Percentiles rank a stretch among this genome's conserved stretches.
Conservation (phyloP, 2,113 vertebrate species). For the Ctenodactylus gundi region DNA sequence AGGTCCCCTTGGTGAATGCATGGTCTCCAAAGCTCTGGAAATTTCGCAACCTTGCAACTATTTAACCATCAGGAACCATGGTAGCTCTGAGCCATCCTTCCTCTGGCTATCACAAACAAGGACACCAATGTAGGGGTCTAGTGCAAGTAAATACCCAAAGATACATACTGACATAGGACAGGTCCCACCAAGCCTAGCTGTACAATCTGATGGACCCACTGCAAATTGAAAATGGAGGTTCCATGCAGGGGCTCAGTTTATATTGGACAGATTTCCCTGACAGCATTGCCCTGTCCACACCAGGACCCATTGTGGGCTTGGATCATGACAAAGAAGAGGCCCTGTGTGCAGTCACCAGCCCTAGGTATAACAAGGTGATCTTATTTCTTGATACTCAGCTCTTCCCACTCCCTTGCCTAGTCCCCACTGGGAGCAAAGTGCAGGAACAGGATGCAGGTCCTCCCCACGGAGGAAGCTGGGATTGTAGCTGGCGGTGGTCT, state of each 20-base stretch:
- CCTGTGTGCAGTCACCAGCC: not conserved
- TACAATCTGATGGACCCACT: too few species aligned
- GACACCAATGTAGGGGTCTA: not conserved
- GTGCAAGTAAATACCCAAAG: not conserved
- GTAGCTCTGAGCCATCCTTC: not conserved
- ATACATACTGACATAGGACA: not conserved
- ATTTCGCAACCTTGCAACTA: not conserved
- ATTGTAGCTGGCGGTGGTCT: not conserved
- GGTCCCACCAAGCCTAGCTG: not conserved
- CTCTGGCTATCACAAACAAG: not conserved
- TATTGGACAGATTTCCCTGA: not conserved
- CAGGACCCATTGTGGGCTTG: too few species aligned
- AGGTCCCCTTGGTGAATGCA: not conserved
- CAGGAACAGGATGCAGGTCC: not conserved
- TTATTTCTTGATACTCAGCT: not conserved
- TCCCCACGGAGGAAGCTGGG: not conserved
- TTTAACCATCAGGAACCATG: not conserved
- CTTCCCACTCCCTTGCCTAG: fast-evolving
- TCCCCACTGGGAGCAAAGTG: not conserved
- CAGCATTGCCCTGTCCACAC: not conserved
- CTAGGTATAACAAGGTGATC: not conserved
- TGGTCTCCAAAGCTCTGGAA: not conserved
- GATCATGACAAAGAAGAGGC: not conserved
- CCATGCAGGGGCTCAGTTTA: not conserved
- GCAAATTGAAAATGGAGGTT: not conserved